Evolutionary conservation across 2,888 invertebrate genomes (phyloP), one percentile per base, ranked within the genome.

Genomic region (Timema podura): DNA sequence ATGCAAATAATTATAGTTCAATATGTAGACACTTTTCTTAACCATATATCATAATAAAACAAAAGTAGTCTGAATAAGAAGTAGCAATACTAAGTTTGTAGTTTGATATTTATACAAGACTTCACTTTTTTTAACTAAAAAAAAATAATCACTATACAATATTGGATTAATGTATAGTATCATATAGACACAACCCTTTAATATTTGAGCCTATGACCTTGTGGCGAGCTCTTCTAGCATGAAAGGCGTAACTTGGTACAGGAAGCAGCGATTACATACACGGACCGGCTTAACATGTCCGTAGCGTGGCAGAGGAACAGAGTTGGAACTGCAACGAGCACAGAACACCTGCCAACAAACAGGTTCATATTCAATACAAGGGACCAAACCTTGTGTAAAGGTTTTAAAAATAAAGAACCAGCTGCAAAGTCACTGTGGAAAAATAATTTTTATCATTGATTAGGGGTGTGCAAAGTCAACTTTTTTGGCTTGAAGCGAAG

Each of bases 241-340:
- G 79, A 88, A 88, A 71, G 87, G 87, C 71, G 87, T 88, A 73
- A 89, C 87, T 80, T 89, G 88, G 79, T 88, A 90, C 76, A 88
- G 85, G 79, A 91, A 93, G 82, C 95, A 95, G 77, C 91, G 89
- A 79, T 94, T 93, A 82, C 97, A 98, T 51, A 98, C 96, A 54
- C 97, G 88, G 6, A 97, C 97, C 7, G 97, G 96, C 80, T 95
- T 96, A 76, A 89, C 84, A 78, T 96, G 92, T 1, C 97, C 97
- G 82, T 90, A 97, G 79, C 94, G 92, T 11, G 96, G 96, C 76
- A 98, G 83, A 45, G 97, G 95, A 70, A 96, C 93, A 74, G 92
- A 93, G 81, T 96, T 94, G 65, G 93, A 91, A 76, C 96, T 96
- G 83, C 97, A 98, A 64, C 93, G 89, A 1, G 93, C 92, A 82